phyloP scores from a whole-genome alignment of 2,113 vertebrate species.

The Ophthalmolycus amberensis region DNA sequence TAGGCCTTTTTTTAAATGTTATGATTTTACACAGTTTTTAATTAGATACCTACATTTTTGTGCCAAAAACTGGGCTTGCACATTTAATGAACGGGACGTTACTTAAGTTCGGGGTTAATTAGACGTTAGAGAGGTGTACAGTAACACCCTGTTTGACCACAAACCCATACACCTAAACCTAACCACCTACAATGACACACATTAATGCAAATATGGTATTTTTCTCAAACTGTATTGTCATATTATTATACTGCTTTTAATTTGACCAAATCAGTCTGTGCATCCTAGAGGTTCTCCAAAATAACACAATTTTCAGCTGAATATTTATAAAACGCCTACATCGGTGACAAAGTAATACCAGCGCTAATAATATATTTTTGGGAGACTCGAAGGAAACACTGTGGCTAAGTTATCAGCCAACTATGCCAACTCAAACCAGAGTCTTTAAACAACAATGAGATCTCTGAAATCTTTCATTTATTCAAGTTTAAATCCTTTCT shows the following conservation, averaged over 20 bases:
- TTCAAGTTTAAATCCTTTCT: neutral
- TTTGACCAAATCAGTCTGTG: neutral
- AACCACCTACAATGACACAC: neutral
- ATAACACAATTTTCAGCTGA: neutral
- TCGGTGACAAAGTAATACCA: neutral
- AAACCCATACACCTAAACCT: neutral
- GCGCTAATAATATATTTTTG: slow-evolving; percentile 4
- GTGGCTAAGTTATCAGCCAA: neutral
- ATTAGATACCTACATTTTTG: neutral
- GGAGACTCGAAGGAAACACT: neutral
- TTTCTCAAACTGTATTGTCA: neutral
- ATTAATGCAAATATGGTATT: neutral
- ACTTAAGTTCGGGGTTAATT: neutral
- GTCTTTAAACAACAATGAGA: slow-evolving; percentile 14
- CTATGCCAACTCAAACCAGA: neutral
- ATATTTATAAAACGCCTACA: slow-evolving; percentile 26
- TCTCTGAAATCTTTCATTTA: neutral
- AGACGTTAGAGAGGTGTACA: neutral
- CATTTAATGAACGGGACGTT: neutral
- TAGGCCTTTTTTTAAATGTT: neutral
- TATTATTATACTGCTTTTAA: neutral
- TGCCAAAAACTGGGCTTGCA: neutral
- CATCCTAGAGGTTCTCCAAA: neutral
- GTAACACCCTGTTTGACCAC: neutral
- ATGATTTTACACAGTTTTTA: neutral